Evolutionary conservation across 2,113 vertebrate genomes (phyloP).

Genomic region (Anolis carolinensis): DNA sequence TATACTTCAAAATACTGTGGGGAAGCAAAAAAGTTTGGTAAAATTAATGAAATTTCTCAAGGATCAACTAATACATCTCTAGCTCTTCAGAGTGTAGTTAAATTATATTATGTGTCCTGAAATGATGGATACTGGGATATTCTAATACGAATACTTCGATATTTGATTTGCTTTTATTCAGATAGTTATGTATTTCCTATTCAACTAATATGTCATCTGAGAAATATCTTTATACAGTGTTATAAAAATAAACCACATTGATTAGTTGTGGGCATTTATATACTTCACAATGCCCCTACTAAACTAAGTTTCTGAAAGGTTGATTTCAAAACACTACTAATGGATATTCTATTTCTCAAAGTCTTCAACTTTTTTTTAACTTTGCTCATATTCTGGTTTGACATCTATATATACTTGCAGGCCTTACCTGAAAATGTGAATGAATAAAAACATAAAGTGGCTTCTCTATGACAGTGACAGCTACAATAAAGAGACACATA

Average conservation of each 20-base stretch:
- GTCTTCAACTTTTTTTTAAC: neutral
- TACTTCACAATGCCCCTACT: neutral
- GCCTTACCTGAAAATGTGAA: neutral
- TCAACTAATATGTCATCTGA: neutral
- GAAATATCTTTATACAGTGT: neutral
- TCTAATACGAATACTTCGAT: neutral
- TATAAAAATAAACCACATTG: neutral
- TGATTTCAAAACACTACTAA: neutral
- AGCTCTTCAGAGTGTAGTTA: neutral
- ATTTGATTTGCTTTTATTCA: too few species aligned
- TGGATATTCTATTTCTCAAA: neutral
- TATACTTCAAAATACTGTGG: neutral
- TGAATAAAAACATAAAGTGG: neutral
- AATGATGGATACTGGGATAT: neutral
- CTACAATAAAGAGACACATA: neutral
- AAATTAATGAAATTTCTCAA: neutral
- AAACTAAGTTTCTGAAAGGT: neutral
- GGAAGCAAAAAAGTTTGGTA: neutral
- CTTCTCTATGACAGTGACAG: neutral
- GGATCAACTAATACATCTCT: neutral
- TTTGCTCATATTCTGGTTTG: neutral
- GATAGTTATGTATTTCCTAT: neutral
- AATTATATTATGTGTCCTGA: neutral
- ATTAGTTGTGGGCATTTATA: neutral
- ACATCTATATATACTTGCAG: neutral